phyloP scores from a whole-genome alignment of 35 echinoderm and acorn worm species.

The Apostichopus californicus region DNA sequence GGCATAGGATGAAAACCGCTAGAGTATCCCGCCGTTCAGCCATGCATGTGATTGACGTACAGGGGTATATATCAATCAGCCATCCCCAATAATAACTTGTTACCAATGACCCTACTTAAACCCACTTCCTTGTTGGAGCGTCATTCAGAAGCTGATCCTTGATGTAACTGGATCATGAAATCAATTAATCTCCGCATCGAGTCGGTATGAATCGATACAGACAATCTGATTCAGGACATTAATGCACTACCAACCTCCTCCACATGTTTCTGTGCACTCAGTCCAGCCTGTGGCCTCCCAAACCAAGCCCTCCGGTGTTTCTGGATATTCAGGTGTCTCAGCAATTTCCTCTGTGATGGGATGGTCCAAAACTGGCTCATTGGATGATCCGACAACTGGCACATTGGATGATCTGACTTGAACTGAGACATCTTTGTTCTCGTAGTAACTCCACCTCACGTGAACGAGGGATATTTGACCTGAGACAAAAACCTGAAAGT shows the following conservation, averaged over 20 bases:
- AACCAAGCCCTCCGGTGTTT: constrained; percentile 34
- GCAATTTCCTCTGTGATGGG: constrained; percentile 38
- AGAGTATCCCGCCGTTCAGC: too few relatives aligned
- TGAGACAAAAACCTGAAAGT: constrained; percentile 31
- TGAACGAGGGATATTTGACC: constrained; percentile 33
- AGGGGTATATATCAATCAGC: too few relatives aligned
- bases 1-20: too few relatives aligned
- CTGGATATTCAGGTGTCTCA: constrained; percentile 25
- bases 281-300: constrained; percentile 59
- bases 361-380: neutral
- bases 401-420: neutral
- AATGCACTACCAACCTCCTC: constrained; percentile 33
- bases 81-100: too few relatives aligned
- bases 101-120: too few relatives aligned
- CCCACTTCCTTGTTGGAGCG: too few relatives aligned
- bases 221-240: too few relatives aligned
- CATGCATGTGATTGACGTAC: too few relatives aligned
- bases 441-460: constrained; percentile 45
- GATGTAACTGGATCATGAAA: too few relatives aligned
- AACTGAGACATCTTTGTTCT: neutral
- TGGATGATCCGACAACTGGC: neutral
- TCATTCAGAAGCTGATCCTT: too few relatives aligned
- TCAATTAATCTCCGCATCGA: too few relatives aligned
- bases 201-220: too few relatives aligned
- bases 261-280: constrained; percentile 45